phyloP scores from a whole-genome alignment of 2,113 vertebrate genomes.

The Morphnarchus princeps region DNA sequence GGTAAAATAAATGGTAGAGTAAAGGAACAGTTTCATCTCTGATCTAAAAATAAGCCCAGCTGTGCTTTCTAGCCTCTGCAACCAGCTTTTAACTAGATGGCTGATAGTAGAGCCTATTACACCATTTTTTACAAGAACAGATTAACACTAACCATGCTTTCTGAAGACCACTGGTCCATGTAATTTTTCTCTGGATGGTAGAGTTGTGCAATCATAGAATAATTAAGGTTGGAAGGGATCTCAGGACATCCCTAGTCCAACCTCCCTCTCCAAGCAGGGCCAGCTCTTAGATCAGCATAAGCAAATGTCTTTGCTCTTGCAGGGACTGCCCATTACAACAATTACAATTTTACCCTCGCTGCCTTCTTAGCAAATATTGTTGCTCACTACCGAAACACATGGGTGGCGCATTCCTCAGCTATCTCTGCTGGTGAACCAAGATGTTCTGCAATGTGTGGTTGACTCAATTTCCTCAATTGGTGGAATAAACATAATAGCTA shows the following conservation, averaged over 20 bases:
- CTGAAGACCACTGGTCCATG: background rate
- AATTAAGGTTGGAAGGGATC: background rate
- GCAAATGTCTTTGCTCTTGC: background rate
- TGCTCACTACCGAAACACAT: background rate
- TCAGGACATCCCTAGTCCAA: background rate
- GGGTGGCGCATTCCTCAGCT: background rate
- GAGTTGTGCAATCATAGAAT: background rate
- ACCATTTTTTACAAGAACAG: background rate
- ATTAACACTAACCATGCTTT: background rate
- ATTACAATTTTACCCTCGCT: background rate
- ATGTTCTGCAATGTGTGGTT: background rate
- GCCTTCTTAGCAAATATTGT: background rate
- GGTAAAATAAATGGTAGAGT: background rate
- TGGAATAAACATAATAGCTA: background rate
- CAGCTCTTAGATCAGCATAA: rapidly evolving
- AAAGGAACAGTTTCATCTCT: background rate
- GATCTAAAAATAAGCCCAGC: background rate
- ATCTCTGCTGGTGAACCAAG: background rate
- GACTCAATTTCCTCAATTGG: background rate
- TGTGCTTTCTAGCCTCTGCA: background rate
- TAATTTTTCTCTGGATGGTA: background rate
- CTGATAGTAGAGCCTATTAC: background rate
- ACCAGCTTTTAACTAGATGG: background rate
- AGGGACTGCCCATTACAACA: background rate
- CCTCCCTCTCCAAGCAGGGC: background rate